Evolutionary conservation across 1,140 invertebrate genomes (phyloP).

Genomic region (Heliconius hermathena): DNA sequence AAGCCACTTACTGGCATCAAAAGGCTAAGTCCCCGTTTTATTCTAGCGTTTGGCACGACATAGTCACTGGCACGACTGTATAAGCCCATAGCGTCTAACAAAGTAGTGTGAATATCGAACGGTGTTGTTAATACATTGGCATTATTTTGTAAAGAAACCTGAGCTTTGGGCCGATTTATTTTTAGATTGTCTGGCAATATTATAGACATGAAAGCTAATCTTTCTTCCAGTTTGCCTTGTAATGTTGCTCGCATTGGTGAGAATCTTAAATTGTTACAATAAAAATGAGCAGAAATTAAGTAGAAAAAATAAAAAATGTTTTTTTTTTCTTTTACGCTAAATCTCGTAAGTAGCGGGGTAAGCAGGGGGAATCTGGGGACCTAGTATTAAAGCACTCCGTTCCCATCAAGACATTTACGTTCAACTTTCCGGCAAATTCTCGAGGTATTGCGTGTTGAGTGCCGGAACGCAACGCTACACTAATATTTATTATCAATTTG

Average conservation of each 20-base stretch:
- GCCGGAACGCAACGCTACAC: too few species aligned
- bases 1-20: constrained; percentile 49
- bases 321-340: background rate
- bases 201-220: constrained; percentile 92
- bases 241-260: constrained; percentile 89
- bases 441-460: too few species aligned
- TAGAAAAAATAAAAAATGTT: background rate
- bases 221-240: constrained; percentile 94
- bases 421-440: too few species aligned
- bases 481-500: too few species aligned
- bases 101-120: constrained; percentile 90
- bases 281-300: background rate
- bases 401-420: too few species aligned
- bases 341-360: too few species aligned
- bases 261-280: constrained; percentile 78
- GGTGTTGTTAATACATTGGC: constrained; percentile 87
- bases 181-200: constrained; percentile 88
- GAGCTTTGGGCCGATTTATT: constrained; percentile 49
- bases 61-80: constrained; percentile 40
- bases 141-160: constrained; percentile 84
- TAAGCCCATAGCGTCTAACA: constrained; percentile 84
- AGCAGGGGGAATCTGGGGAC: too few species aligned
- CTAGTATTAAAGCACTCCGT: too few species aligned
- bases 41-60: constrained; percentile 38
- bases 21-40: constrained; percentile 53